Evolutionary conservation across 2,888 invertebrate species (phyloP), one percentile per base, ranked within the genome.

Genomic region (Mechanitis messenoides): DNA sequence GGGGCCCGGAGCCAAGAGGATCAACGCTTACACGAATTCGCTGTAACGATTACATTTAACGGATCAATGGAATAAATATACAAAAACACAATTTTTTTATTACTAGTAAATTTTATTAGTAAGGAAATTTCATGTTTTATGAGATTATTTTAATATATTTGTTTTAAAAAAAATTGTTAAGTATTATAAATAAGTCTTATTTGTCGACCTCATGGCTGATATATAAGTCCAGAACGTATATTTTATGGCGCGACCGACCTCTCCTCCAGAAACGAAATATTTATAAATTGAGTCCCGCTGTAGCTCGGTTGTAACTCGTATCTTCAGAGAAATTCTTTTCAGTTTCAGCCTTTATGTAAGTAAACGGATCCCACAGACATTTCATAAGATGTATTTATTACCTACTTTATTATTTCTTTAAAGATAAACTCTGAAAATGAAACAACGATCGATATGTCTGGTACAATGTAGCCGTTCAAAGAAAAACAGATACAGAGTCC

Each of bases 1-100:
- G 47, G 28, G 20, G 47, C 60, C 47, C 57, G 35, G 56, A 59
- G 60, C 59, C 63, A n/a, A 38, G 45, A 58, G 55, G 54, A 65
- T 53, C 28, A 57, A 46, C 42, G 33, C 38, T 57, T 65, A 45
- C 53, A 57, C 56, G 9, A 54, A 11, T 31, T 35, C 53, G 11
- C 54, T 55, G 50, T 59, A 42, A 42, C 9, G 1, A 42, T 42
- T 42, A 42, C 6, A 5, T 42, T 42, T 3, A 9, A 9, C 42
- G 9, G 42, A 35, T 5, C 1, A 9, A 42, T 42, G 42, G 9
- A 42, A 42, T 42, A 42, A 42, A 9, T 9, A 42, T 20, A 20
- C 20, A 20, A 20, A 20, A 20, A 20, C 20, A 20, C 20, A 20
- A 20, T 20, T 20, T 20, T 20, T 20, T 20, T 20, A 20, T 20